Conservation (phyloP, 2,888 invertebrate genomes). For the Spicauda simplicius region DNA sequence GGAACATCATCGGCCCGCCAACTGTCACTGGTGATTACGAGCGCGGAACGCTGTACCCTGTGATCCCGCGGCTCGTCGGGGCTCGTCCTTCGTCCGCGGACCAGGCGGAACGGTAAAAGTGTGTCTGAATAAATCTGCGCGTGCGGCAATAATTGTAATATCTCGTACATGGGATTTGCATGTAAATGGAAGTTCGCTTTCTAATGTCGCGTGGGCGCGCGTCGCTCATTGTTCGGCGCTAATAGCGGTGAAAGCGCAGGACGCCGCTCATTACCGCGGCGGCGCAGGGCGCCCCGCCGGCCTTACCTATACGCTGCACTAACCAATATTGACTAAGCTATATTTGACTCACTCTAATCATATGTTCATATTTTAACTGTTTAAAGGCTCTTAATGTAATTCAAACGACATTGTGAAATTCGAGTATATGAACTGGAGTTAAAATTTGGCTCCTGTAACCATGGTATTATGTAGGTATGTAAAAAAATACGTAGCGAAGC, state of each 20-base stretch:
- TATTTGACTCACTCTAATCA: background rate
- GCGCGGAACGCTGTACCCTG: background rate
- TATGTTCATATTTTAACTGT: background rate
- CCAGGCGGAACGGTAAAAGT: slow-evolving; percentile 12
- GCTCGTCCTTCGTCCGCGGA: background rate
- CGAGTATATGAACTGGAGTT: background rate
- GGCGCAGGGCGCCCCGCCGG: slow-evolving; percentile 13
- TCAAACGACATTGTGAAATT: too few relatives aligned
- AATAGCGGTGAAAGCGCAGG: slow-evolving; percentile 66
- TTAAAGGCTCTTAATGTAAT: too few relatives aligned
- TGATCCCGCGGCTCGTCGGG: background rate
- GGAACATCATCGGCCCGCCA: background rate
- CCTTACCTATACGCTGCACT: background rate
- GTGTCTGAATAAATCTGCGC: slow-evolving; percentile 11
- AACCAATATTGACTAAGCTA: slow-evolving; percentile 7
- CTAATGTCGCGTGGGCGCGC: slow-evolving; percentile 59
- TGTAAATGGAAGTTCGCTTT: slow-evolving; percentile 73
- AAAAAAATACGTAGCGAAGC: too few relatives aligned
- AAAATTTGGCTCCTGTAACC: too few relatives aligned
- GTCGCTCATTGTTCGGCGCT: slow-evolving; percentile 51
- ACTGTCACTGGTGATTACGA: background rate
- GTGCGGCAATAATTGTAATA: slow-evolving; percentile 30
- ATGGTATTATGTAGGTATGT: too few relatives aligned
- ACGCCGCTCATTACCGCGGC: slow-evolving; percentile 42
- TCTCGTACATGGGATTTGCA: slow-evolving; percentile 57